Conservation (phyloP, 1,140 invertebrate species). For the Heliconius hermathena region DNA sequence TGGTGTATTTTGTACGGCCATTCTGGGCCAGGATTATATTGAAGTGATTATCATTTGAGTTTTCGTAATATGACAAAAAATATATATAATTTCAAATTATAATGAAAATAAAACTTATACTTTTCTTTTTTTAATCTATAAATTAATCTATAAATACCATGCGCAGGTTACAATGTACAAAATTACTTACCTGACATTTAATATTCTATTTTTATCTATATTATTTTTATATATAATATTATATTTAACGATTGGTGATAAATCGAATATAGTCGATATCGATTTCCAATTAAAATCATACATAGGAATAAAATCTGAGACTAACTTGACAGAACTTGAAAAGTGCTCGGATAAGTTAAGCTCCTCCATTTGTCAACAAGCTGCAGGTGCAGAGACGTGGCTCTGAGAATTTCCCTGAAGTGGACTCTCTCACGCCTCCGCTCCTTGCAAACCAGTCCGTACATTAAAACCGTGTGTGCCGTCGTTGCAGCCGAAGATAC, state of each 20-base stretch:
- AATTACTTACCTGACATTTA: no score
- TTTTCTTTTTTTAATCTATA: no score
- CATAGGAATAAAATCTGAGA: constrained; percentile 22
- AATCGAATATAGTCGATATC: constrained; percentile 6
- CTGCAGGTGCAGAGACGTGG: constrained; percentile 65
- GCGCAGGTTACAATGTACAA: no score
- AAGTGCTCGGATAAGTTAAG: constrained; percentile 63
- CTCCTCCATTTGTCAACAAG: constrained; percentile 61
- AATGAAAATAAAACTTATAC: no score
- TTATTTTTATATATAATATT: no score
- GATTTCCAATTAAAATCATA: constrained; percentile 35
- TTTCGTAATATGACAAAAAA: background rate
- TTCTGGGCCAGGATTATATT: background rate
- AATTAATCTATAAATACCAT: no score
- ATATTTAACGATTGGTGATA: background rate
- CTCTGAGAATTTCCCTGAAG: constrained; percentile 67
- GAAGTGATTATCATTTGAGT: background rate
- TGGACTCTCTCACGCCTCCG: constrained; percentile 76
- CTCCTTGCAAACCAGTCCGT: constrained; percentile 68
- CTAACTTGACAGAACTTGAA: constrained; percentile 66
- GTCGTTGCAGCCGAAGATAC: constrained; percentile 57
- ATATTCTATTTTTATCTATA: no score
- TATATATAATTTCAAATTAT: background rate
- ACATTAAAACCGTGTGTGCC: constrained; percentile 69
- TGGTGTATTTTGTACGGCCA: background rate